Evolutionary conservation across 2,888 invertebrate genomes (phyloP).

Genomic region (Caenorhabditis sp.): DNA sequence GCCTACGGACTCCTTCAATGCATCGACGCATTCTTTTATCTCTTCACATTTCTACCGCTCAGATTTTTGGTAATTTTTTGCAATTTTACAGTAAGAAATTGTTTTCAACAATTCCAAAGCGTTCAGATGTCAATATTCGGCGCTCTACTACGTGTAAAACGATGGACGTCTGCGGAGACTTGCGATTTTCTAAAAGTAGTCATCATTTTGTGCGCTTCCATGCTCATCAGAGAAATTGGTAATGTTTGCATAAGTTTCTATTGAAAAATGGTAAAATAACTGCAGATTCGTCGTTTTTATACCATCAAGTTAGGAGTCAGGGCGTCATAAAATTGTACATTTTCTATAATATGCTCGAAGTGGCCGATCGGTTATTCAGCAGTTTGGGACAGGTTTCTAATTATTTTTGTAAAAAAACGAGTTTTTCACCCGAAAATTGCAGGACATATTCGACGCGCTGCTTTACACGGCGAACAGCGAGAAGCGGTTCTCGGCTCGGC

Average conservation of each 20-base stretch:
- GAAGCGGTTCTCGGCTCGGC: constrained; percentile 85
- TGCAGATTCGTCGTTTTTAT: constrained; percentile 65
- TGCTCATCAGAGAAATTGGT: constrained; percentile 91
- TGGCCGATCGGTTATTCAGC: constrained; percentile 93
- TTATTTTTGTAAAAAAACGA: too few relatives aligned
- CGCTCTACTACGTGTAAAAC: constrained; percentile 58
- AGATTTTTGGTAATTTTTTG: constrained; percentile 85
- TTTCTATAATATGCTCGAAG: constrained; percentile 98
- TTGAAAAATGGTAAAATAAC: neutral
- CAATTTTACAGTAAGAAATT: too few relatives aligned
- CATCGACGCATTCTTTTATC: constrained; percentile 95
- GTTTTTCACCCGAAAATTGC: too few relatives aligned
- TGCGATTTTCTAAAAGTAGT: constrained; percentile 87
- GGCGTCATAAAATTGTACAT: constrained; percentile 99
- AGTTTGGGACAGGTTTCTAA: constrained; percentile 84
- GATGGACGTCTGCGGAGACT: constrained; percentile 83
- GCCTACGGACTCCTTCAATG: constrained; percentile 93
- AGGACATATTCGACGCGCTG: constrained; percentile 96
- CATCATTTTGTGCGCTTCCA: constrained; percentile 70
- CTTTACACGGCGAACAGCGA: constrained; percentile 93
- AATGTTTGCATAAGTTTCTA: constrained; percentile 81
- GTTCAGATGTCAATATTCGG: constrained; percentile 71
- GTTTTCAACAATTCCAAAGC: too few relatives aligned
- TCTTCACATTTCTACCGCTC: constrained; percentile 96
- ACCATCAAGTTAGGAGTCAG: constrained; percentile 84